Percentiles rank a stretch among this genome's conserved stretches.
These are phyloP conservation scores for Phalacrocorax carbo DNA, from an alignment of 2,113 vertebrate species.

Conservation along the genomic window DNA sequence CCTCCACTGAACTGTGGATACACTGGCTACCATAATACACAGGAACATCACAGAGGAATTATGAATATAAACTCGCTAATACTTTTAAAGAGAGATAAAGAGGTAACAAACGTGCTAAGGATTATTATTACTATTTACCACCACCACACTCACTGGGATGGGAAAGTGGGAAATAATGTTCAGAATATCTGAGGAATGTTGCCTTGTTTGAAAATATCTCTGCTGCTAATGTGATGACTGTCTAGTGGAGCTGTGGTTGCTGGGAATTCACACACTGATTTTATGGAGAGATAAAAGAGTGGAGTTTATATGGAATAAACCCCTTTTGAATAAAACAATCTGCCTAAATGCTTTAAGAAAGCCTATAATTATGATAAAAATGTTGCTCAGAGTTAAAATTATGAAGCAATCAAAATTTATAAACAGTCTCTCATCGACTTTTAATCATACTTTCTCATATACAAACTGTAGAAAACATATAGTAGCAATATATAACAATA, in stretches of 20 bases:
- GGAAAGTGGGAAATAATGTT: background rate
- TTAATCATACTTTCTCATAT: conserved; percentile 84
- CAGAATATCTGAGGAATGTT: background rate
- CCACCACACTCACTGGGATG: background rate
- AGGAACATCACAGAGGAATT: background rate
- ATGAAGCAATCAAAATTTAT: conserved; percentile 89
- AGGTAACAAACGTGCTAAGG: background rate
- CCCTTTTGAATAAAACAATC: conserved; percentile 84
- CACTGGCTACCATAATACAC: background rate
- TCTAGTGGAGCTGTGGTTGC: conserved; percentile 61
- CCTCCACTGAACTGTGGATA: background rate
- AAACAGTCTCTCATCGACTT: conserved; percentile 85
- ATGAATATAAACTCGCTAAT: background rate
- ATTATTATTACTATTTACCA: background rate
- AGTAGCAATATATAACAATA: conserved; percentile 74
- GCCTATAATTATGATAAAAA: conserved; percentile 89
- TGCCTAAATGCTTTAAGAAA: conserved; percentile 86
- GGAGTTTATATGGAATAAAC: conserved; percentile 82
- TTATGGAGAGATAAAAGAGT: conserved; percentile 79
- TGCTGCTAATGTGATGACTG: conserved; percentile 29
- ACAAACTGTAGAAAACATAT: conserved; percentile 80
- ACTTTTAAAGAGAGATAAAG: background rate
- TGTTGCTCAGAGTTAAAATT: conserved; percentile 88
- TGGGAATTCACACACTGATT: conserved; percentile 72
- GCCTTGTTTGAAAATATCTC: background rate